Percentiles rank a stretch among this genome's conserved stretches.
Conservation (phyloP, 2,113 vertebrate genomes). For the Myiopsitta monachus region DNA sequence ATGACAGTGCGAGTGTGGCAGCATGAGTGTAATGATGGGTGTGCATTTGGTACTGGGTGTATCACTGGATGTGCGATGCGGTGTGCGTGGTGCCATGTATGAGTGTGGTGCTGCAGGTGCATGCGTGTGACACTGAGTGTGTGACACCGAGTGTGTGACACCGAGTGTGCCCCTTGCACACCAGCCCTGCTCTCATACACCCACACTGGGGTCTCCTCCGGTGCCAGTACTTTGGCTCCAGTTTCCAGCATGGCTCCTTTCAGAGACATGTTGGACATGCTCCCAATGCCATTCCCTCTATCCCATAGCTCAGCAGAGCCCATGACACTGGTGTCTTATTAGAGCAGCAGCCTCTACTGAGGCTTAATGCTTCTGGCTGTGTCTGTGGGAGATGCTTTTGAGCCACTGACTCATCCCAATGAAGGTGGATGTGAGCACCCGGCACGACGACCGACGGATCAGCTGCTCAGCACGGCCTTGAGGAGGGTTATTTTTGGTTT, state of each 20-base stretch:
- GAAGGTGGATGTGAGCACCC: background rate
- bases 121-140: background rate
- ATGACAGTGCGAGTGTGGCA: background rate
- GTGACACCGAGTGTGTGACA: background rate
- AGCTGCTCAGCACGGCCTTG: background rate
- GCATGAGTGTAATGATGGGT: background rate
- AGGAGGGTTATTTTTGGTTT: background rate
- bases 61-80: background rate
- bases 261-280: accelerated
- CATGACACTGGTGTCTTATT: accelerated
- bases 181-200: background rate
- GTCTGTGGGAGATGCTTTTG: background rate
- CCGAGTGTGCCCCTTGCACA: background rate
- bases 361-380: background rate
- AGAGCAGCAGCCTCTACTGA: background rate
- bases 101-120: background rate
- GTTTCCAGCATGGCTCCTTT: background rate
- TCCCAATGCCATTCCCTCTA: accelerated
- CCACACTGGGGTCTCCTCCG: background rate
- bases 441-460: background rate
- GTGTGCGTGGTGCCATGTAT: background rate
- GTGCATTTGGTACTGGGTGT: too few species aligned
- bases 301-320: background rate
- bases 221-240: too few species aligned
- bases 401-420: background rate